These are phyloP conservation scores for Drosophila macrospina DNA, from an alignment of 2,888 invertebrate species.

Conservation along the genomic window DNA sequence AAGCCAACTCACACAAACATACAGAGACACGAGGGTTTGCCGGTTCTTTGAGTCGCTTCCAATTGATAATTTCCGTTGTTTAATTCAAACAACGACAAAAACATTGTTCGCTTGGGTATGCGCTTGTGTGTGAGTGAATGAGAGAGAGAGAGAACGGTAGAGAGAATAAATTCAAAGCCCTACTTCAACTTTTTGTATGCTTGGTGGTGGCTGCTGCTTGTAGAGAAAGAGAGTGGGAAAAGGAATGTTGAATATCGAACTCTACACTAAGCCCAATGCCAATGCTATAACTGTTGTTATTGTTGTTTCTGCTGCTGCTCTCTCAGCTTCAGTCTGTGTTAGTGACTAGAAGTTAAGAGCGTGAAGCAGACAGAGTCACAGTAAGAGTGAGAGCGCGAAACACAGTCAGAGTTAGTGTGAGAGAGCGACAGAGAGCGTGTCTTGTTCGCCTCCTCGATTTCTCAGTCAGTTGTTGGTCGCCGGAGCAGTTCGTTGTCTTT, in stretches of 20 bases:
- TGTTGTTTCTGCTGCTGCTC: conserved; percentile 13
- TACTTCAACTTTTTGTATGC: conserved; percentile 57
- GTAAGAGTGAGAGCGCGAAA: conserved; percentile 4
- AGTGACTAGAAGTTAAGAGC: conserved; percentile 73
- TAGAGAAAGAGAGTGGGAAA: conserved; percentile 15
- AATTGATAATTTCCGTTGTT: conserved; percentile 76
- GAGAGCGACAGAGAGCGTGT: conserved; percentile 5
- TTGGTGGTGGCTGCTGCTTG: conserved; percentile 53
- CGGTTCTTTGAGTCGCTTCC: conserved; percentile 57
- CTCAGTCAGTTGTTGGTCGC: conserved; percentile 45
- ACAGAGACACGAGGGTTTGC: conserved; percentile 33
- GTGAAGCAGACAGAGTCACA: conserved; percentile 17
- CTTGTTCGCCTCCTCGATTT: conserved; percentile 23
- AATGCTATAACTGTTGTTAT: conserved; percentile 16
- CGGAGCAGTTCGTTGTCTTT: conserved; percentile 41
- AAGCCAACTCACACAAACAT: conserved; percentile 18
- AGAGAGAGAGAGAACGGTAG: conserved; percentile 20
- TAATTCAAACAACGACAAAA: conserved; percentile 63
- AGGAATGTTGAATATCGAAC: conserved; percentile 35
- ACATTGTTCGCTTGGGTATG: conserved; percentile 19
- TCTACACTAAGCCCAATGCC: conserved; percentile 48
- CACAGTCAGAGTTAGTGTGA: conserved; percentile 4
- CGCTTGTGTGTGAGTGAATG: neutral
- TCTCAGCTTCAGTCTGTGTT: conserved; percentile 28
- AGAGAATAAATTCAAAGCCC: conserved; percentile 55